Base-by-base conservation (phyloP, 1,140 invertebrate species). In the Choristoneura fumiferana region DNA sequence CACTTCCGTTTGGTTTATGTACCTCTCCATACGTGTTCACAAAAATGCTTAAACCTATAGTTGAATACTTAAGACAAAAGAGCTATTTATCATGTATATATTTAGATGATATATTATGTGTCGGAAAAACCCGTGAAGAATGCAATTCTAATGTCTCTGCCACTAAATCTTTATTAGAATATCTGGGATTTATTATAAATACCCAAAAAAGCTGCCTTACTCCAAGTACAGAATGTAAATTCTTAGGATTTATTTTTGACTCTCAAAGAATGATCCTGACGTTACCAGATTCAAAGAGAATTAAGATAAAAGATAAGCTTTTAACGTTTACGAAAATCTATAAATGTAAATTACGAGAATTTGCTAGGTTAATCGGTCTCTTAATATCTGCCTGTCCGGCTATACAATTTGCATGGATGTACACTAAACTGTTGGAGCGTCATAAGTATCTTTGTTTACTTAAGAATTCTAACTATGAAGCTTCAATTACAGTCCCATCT, bases 21-120 rank as follows among this genome's bases (percentile, higher is more conserved):
- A 18, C 36, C 10, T 13, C 36, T 3, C 54, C 54, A 18, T 39
- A 33, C 15, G 54, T 56, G n/a, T 56, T 56, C 12, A 56, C 54
- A 8, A 56, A 56, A 39, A 8, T 56, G 8, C n/a, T 56, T 6
- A 56, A 52, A 33, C 45, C 45, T 29, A 18, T 52, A 13, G 8
- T 52, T 6, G 45, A 52, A 33, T 34, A 52, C 12, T 33, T 52
- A 33, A n/a, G 45, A 52, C 12, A 15, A 12, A 8, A 14, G 1
- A 17, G 12, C 8, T 12, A n/a, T 1, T 1, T 54, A 0, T 52
- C 45, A 5, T 15, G 18, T 6, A 22, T 29, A 34, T 52, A 52
- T n/a, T 12, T 52, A 10, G 45, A 52, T 33, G 45, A 52, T n/a
- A n/a, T n/a, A n/a, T 33, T 52, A 8, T 10, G 8, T 8, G 12